These are phyloP conservation scores for Phrynocephalus guinanensis DNA, from an alignment of 2,797 vertebrate species.

Conservation along the genomic window DNA sequence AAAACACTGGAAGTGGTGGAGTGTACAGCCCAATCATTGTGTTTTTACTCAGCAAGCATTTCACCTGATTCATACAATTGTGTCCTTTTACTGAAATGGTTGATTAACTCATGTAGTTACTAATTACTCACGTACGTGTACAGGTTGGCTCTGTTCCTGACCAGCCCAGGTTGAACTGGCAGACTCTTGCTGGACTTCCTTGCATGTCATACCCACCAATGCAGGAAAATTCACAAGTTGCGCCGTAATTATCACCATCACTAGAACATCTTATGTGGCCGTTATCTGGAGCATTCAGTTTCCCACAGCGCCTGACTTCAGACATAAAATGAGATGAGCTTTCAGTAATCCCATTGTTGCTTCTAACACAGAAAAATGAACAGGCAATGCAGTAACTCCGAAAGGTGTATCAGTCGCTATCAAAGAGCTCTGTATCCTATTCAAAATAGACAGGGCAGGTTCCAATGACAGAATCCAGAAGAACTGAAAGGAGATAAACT, in stretches of 20 bases:
- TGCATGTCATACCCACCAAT: constrained; percentile 90
- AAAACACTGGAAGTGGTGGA: neutral
- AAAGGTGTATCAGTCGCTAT: neutral
- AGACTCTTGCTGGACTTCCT: constrained; percentile 93
- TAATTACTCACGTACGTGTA: constrained; percentile 81
- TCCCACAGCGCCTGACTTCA: constrained; percentile 91
- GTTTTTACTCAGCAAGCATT: neutral
- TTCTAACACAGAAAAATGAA: neutral
- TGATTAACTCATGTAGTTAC: constrained; percentile 40
- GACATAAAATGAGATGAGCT: constrained; percentile 22
- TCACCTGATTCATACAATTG: neutral
- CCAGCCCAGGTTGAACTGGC: constrained; percentile 94
- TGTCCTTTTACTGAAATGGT: neutral
- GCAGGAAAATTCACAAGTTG: constrained; percentile 91
- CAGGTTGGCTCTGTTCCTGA: constrained; percentile 91
- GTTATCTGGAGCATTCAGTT: constrained; percentile 90
- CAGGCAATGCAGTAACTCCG: neutral
- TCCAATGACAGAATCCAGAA: neutral
- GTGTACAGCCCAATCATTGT: neutral
- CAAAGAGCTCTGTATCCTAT: neutral
- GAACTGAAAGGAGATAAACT: neutral
- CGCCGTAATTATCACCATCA: constrained; percentile 93
- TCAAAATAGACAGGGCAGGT: neutral
- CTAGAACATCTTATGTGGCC: constrained; percentile 95
- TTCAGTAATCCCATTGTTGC: constrained; percentile 11